Evolutionary conservation across 2,113 vertebrate genomes (phyloP), one percentile per base, ranked within the genome.

Genomic region (Rhea pennata): DNA sequence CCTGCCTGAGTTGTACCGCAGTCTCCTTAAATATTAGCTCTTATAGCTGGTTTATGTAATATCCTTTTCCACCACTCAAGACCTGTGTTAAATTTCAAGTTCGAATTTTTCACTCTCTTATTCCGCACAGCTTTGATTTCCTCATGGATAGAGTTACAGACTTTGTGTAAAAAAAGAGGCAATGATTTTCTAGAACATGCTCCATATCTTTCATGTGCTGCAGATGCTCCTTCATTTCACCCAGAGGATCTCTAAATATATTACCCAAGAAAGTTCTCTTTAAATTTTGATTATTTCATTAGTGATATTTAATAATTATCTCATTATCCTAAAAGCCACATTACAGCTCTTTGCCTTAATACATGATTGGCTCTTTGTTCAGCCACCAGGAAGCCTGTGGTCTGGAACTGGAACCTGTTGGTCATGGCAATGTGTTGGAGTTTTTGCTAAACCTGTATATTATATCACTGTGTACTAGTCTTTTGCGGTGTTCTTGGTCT

Each of bases 351-450:
- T 3, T 5, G 24, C n/a, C 4, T 73, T 62, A 69, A 11, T 17
- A 44, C 3, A 5, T 42, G n/a, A 88, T 14, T 42, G 8, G 12
- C 10, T 56, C 62, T 40, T 78, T 64, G 44, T 9, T 74, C 13
- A 62, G 23, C 12, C 23, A 8, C 6, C 7, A 42, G 46, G 33
- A 62, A 85, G 4, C 22, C 5, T 62, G 21, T 84, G 74, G 13
- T 33, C 36, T 80, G 54, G n/a, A 78, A 42, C 31, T 56, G 21
- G 20, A 56, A 72, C 79, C 62, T 5, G 11, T 6, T 48, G 13
- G 4, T 36, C 15, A 5, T 1, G 1, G 27, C 14, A 40, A 0
- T 1, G 3, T 36, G 19, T 24, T 59, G 36, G 11, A 90, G 81
- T 4, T 39, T 11, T 36, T 67, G 10, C 33, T 64, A 29, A 93